Evolutionary conservation across 2,888 invertebrate genomes (phyloP).

Genomic region (Hecatera dysodea): DNA sequence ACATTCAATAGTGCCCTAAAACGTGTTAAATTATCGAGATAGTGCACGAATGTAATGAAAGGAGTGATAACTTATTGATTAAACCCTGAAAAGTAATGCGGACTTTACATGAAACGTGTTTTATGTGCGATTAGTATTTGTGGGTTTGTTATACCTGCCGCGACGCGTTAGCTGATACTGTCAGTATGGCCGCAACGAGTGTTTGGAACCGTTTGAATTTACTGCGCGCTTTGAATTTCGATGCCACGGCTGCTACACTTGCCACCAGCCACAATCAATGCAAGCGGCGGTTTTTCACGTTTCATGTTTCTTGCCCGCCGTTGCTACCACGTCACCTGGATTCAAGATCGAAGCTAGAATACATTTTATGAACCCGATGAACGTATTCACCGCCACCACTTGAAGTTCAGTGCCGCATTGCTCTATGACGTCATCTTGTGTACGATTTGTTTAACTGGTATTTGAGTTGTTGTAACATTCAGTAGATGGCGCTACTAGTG

Average conservation of each 20-base stretch:
- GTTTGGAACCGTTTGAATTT: not conserved
- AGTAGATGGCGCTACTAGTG: slow-evolving; percentile 32
- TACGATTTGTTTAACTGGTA: not conserved
- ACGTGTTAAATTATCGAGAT: not conserved
- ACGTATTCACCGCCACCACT: not conserved
- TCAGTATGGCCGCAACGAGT: not conserved
- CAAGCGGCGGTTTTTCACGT: not conserved
- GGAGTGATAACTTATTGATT: not conserved
- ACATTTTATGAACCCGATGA: not conserved
- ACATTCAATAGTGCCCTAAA: not conserved
- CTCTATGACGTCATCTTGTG: slow-evolving; percentile 9
- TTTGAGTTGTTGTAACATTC: not conserved
- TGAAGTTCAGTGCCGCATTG: not conserved
- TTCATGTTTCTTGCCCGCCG: not conserved
- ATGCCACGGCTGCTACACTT: not conserved
- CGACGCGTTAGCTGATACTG: not conserved
- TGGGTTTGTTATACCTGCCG: not conserved
- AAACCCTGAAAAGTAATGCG: too few species aligned
- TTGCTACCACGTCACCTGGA: not conserved
- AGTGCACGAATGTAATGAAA: not conserved
- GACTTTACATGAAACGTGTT: not conserved
- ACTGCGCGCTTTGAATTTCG: not conserved
- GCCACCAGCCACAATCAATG: not conserved
- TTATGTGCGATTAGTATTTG: not conserved
- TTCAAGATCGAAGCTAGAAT: not conserved